phyloP scores from a whole-genome alignment of 2,888 invertebrate species.

The Oscheius sp. region DNA sequence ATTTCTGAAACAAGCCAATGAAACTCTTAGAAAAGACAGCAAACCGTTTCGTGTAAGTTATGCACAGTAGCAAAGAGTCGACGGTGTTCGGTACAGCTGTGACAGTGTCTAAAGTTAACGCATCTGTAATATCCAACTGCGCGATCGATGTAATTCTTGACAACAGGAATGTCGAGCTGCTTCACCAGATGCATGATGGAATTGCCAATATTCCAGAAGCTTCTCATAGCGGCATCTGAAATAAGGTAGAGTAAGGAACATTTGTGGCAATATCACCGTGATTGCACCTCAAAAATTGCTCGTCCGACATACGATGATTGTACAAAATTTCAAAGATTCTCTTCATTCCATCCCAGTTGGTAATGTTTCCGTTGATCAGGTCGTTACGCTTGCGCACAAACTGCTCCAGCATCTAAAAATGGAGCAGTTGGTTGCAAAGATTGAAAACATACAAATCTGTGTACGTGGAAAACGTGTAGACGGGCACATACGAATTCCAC shows the following conservation, averaged over 20 bases:
- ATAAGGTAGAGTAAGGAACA: background rate
- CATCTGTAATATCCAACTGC: conserved; percentile 5
- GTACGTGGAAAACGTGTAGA: conserved; percentile 2
- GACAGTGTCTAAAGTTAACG: background rate
- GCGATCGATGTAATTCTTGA: conserved; percentile 18
- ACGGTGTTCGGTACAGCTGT: conserved; percentile 12
- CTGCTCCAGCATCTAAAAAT: background rate
- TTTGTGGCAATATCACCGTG: background rate
- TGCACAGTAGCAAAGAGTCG: conserved; percentile 9
- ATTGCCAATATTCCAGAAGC: conserved; percentile 17
- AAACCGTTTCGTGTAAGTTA: background rate
- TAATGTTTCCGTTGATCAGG: conserved; percentile 3
- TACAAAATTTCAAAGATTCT: conserved; percentile 22
- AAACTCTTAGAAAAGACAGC: background rate
- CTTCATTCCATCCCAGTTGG: background rate
- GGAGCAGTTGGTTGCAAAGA: background rate
- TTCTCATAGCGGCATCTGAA: conserved; percentile 6
- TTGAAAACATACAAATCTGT: background rate
- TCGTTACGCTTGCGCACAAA: background rate
- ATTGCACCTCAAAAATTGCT: conserved; percentile 12
- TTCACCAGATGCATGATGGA: conserved; percentile 21
- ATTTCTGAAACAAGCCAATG: too few species aligned
- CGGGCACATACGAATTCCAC: conserved; percentile 10
- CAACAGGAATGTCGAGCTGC: conserved; percentile 1
- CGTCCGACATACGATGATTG: conserved; percentile 7